phyloP scores from a whole-genome alignment of 2,113 vertebrate species.

The Lepidothrix coronata region DNA sequence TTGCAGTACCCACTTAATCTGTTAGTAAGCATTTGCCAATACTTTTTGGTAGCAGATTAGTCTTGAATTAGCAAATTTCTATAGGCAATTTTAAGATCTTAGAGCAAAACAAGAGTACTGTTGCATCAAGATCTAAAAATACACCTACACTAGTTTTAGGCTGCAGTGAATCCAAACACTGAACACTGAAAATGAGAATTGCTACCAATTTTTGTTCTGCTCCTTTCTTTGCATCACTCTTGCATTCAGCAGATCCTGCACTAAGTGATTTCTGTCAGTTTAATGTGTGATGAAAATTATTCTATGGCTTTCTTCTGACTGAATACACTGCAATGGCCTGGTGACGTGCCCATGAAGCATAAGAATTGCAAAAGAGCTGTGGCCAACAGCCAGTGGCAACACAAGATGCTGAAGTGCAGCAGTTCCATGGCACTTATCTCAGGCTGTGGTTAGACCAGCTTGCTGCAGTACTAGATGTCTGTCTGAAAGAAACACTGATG shows the following conservation, averaged over 20 bases:
- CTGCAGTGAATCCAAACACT: not conserved
- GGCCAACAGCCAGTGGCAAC: not conserved
- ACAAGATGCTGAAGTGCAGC: not conserved
- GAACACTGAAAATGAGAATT: not conserved
- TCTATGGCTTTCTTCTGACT: not conserved
- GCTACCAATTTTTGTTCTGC: not conserved
- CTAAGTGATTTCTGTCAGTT: not conserved
- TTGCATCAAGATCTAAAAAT: not conserved
- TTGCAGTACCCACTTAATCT: not conserved
- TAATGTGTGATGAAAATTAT: not conserved
- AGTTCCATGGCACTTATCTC: not conserved
- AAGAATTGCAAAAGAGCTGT: not conserved
- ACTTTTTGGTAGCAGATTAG: not conserved
- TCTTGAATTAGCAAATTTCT: not conserved
- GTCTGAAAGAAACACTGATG: not conserved
- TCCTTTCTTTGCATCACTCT: not conserved
- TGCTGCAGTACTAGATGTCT: not conserved
- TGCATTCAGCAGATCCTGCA: not conserved
- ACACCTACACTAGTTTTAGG: not conserved
- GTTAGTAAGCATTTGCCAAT: not conserved
- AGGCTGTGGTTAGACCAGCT: not conserved
- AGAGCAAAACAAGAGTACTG: not conserved
- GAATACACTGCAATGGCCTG: not conserved
- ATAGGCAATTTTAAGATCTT: not conserved
- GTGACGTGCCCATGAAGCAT: not conserved